These are phyloP conservation scores for Chelmon rostratus DNA, from an alignment of 2,797 vertebrate species.

Conservation along the genomic window DNA sequence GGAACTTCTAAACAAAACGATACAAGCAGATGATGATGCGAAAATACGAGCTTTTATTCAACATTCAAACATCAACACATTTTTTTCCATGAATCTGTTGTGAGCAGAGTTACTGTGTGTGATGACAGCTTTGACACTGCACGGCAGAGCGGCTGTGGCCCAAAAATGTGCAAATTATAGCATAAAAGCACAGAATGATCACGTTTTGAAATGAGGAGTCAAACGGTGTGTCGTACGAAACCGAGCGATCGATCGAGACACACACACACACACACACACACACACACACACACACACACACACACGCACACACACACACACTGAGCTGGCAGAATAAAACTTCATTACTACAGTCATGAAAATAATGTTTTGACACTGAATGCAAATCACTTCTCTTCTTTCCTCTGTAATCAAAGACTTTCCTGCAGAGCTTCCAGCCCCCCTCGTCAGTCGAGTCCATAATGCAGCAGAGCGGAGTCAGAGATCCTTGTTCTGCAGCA, in stretches of 20 bases:
- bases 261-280: too few species aligned
- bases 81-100: too few species aligned
- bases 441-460: background rate
- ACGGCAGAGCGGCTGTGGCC: too few species aligned
- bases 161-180: background rate
- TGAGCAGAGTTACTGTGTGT: too few species aligned
- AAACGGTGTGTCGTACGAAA: background rate
- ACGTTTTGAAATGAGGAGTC: background rate
- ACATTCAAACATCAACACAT: too few species aligned
- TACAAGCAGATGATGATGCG: too few species aligned
- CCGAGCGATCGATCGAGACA: too few species aligned
- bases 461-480: background rate
- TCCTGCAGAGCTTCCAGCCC: background rate
- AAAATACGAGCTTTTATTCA: too few species aligned
- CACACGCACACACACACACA: background rate
- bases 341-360: background rate
- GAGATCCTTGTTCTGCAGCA: too few species aligned
- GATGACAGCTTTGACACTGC: too few species aligned
- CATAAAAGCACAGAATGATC: background rate
- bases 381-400: slow-evolving; percentile 12
- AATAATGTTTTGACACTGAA: slow-evolving; percentile 26
- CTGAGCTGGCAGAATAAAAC: background rate
- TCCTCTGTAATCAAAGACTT: slow-evolving; percentile 23
- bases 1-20: too few species aligned
- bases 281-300: background rate